Conservation (phyloP, 2,113 vertebrate genomes). For the Meriones unguiculatus region DNA sequence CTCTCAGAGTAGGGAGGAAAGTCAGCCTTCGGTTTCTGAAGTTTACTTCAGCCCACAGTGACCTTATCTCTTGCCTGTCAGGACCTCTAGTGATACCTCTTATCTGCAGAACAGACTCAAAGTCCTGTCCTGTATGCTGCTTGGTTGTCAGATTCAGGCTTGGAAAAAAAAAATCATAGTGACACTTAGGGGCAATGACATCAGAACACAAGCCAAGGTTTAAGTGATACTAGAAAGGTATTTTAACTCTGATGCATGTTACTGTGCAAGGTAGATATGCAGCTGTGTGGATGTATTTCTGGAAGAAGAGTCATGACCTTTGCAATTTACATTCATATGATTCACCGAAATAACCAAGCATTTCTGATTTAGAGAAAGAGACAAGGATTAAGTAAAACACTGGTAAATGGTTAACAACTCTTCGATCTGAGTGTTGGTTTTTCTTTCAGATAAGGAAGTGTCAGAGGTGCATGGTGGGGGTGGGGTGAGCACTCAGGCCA, state of each 20-base stretch:
- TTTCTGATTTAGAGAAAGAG: background rate
- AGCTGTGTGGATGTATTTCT: no score
- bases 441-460: background rate
- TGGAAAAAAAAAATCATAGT: background rate
- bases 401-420: background rate
- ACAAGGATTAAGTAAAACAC: background rate
- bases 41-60: background rate
- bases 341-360: background rate
- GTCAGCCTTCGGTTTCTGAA: background rate
- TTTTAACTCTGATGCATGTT: background rate
- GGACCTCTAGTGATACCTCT: background rate
- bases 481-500: background rate
- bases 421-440: constrained; percentile 3
- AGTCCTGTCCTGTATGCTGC: background rate
- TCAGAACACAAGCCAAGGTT: background rate
- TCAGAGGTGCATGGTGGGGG: background rate
- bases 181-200: background rate
- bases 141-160: background rate
- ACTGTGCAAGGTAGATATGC: accelerated
- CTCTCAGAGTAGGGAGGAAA: background rate
- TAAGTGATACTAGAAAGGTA: background rate
- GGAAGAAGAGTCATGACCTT: background rate
- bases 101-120: background rate
- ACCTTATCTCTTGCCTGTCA: background rate
- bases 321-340: background rate